These are phyloP conservation scores for Miichthys miiuy DNA, from an alignment of 2,797 vertebrate species.

Conservation along the genomic window DNA sequence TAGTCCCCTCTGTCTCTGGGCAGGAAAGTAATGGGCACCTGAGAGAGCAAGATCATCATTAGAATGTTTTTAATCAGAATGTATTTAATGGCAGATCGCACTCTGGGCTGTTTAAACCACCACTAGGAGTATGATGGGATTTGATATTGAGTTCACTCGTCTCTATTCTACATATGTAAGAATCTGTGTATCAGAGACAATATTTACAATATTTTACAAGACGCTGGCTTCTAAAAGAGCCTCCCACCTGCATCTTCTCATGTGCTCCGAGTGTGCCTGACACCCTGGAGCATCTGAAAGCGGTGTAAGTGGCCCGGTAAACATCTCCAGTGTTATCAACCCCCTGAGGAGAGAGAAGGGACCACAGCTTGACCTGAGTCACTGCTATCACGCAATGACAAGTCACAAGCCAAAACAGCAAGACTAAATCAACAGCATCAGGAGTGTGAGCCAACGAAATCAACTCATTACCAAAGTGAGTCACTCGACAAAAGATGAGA, in stretches of 20 bases:
- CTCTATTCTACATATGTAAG: too few relatives aligned
- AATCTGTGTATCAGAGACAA: too few relatives aligned
- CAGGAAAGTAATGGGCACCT: slow-evolving; percentile 92
- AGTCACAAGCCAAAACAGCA: neutral
- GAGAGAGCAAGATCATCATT: slow-evolving; percentile 13
- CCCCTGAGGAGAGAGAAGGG: slow-evolving; percentile 79
- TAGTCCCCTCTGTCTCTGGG: slow-evolving; percentile 93
- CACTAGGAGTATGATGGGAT: too few relatives aligned
- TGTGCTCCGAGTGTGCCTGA: slow-evolving; percentile 88
- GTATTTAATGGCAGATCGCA: neutral
- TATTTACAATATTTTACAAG: too few relatives aligned
- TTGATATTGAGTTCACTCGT: too few relatives aligned
- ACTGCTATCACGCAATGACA: slow-evolving; percentile 1
- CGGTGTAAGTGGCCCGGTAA: slow-evolving; percentile 92
- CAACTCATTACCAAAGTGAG: slow-evolving; percentile 4
- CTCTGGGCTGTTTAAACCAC: neutral
- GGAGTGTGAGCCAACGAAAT: neutral
- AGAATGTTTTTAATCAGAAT: neutral
- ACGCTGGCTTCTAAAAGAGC: too few relatives aligned
- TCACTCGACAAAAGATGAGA: neutral
- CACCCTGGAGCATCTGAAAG: slow-evolving; percentile 90
- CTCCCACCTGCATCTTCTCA: slow-evolving; percentile 86
- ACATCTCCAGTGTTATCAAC: slow-evolving; percentile 90
- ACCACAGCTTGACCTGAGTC: slow-evolving; percentile 15
- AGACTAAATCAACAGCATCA: neutral